These are phyloP conservation scores for Colinus virginianus DNA, from an alignment of 2,113 vertebrate genomes.

Conservation along the genomic window DNA sequence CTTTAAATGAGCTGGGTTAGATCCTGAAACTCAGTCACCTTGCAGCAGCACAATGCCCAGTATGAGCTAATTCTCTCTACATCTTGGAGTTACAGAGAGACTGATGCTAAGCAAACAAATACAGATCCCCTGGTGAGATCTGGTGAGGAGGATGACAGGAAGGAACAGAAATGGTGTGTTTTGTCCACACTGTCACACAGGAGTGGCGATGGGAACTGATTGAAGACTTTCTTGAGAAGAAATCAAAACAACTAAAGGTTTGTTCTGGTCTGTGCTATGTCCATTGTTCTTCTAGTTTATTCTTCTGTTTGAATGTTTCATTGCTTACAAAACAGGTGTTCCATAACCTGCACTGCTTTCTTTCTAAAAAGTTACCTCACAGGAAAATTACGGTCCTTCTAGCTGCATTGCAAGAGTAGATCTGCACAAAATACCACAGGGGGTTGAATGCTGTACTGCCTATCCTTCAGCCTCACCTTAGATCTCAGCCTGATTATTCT, in stretches of 20 bases:
- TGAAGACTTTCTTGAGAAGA: not conserved
- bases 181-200: not conserved
- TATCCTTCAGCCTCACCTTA: not conserved
- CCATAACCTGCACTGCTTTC: not conserved
- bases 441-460: not conserved
- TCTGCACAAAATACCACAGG: rapidly evolving
- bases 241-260: not conserved
- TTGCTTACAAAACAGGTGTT: not conserved
- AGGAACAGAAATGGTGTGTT: not conserved
- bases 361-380: not conserved
- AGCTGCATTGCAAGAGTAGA: not conserved
- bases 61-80: not conserved
- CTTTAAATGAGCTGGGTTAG: not conserved
- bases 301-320: not conserved
- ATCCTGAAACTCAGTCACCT: not conserved
- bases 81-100: not conserved
- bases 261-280: not conserved
- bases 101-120: not conserved
- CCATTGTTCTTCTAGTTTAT: not conserved
- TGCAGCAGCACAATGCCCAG: not conserved
- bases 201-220: not conserved
- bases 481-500: not conserved
- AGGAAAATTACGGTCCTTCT: not conserved
- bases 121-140: not conserved
- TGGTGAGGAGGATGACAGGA: not conserved